Evolutionary conservation across 2,113 vertebrate genomes (phyloP).

Genomic region (Pongo abelii): DNA sequence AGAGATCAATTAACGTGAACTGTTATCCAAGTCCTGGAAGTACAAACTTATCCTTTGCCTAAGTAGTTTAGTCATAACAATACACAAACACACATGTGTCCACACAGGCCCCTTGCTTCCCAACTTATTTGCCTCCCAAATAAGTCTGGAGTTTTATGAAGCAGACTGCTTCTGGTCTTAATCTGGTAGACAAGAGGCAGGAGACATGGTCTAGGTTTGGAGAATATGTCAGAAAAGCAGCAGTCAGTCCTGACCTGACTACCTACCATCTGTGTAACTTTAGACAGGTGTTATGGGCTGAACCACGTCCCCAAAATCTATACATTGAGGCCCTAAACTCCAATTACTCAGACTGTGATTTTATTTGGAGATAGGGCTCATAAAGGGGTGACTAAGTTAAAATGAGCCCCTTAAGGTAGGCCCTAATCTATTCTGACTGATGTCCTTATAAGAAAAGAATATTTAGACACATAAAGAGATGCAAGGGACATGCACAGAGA

Average conservation of each 20-base stretch:
- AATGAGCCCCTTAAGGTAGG: background rate
- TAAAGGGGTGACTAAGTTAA: background rate
- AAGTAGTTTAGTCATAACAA: background rate
- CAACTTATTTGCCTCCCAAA: too few relatives aligned
- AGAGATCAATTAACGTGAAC: conserved; percentile 49
- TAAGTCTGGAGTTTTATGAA: too few relatives aligned
- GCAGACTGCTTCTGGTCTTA: background rate
- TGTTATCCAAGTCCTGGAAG: conserved; percentile 50
- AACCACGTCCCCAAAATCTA: background rate
- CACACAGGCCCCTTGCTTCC: too few relatives aligned
- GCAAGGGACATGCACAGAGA: background rate
- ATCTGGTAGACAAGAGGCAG: background rate
- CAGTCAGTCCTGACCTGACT: background rate
- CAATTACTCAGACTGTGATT: background rate
- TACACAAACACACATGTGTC: background rate
- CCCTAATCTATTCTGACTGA: background rate
- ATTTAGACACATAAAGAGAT: background rate
- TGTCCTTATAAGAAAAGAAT: background rate
- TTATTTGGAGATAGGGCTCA: background rate
- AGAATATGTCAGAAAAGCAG: background rate
- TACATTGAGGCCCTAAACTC: background rate
- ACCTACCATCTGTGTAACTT: background rate
- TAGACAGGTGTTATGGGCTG: background rate
- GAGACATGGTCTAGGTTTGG: background rate
- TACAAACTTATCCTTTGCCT: conserved; percentile 17